Evolutionary conservation across 1,140 invertebrate genomes (phyloP).

Genomic region (Globodera rostochiensis): DNA sequence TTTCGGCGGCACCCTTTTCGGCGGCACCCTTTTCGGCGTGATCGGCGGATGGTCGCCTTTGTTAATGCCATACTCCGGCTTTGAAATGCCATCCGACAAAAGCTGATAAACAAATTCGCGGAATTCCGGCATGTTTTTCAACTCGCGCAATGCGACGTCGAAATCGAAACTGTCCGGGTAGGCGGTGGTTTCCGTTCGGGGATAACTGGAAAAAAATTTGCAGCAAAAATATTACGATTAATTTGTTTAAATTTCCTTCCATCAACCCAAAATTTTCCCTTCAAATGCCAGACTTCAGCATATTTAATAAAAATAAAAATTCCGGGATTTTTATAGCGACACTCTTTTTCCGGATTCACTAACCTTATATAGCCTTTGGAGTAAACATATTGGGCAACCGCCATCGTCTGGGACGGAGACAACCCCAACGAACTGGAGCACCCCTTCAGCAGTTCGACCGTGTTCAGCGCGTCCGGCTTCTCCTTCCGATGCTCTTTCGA

Average conservation of each 20-base stretch:
- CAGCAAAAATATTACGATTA: too few species aligned
- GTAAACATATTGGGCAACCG: slow-evolving; percentile 70
- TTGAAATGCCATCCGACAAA: slow-evolving; percentile 49
- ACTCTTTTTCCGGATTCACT: neutral
- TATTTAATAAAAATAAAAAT: too few species aligned
- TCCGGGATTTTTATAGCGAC: too few species aligned
- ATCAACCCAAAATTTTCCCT: neutral
- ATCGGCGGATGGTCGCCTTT: slow-evolving; percentile 98
- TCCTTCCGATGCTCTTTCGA: slow-evolving; percentile 59
- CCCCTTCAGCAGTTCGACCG: slow-evolving; percentile 86
- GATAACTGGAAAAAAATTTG: slow-evolving; percentile 89
- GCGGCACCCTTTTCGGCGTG: too few species aligned
- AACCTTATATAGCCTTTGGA: slow-evolving; percentile 82
- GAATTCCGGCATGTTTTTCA: slow-evolving; percentile 45
- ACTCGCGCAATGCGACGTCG: slow-evolving; percentile 45
- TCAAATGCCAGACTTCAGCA: too few species aligned
- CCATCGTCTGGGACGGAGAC: slow-evolving; percentile 67
- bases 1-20: too few species aligned
- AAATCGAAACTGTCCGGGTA: slow-evolving; percentile 96
- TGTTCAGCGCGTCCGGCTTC: slow-evolving; percentile 77
- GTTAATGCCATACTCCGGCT: slow-evolving; percentile 76
- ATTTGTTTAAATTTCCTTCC: too few species aligned
- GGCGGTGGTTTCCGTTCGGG: slow-evolving; percentile 90
- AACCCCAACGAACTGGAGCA: slow-evolving; percentile 88
- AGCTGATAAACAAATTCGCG: slow-evolving; percentile 48